Conservation (phyloP, 2,888 invertebrate genomes). For the Euzetes globulus region DNA sequence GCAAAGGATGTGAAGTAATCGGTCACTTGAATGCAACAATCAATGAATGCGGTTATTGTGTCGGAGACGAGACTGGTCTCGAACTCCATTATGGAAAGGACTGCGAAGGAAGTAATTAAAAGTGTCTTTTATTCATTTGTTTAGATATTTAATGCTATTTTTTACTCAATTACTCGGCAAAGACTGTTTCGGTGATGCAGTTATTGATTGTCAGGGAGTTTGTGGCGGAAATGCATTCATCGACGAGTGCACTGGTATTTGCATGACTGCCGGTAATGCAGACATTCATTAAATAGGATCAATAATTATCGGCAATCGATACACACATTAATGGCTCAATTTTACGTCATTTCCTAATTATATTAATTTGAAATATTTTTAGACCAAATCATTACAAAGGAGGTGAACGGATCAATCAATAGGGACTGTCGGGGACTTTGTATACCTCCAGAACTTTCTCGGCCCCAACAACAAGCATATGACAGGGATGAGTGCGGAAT, state of each 20-base stretch:
- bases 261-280: conserved; percentile 36
- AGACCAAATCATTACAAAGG: neutral
- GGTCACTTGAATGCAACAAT: conserved; percentile 41
- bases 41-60: conserved; percentile 43
- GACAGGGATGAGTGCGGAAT: conserved; percentile 38
- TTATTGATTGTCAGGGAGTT: conserved; percentile 41
- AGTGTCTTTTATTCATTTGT: neutral
- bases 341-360: neutral
- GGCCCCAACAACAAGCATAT: conserved; percentile 31
- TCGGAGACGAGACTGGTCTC: conserved; percentile 41
- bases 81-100: conserved; percentile 41
- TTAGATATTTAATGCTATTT: neutral
- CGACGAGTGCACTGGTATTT: conserved; percentile 42
- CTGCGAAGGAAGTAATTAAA: conserved; percentile 38
- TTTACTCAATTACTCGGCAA: neutral
- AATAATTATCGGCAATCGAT: neutral
- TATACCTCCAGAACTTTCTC: conserved; percentile 31
- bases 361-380: neutral
- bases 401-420: conserved; percentile 16
- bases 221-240: conserved; percentile 42
- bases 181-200: conserved; percentile 39
- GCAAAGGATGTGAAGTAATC: conserved; percentile 40
- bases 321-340: neutral
- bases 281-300: neutral
- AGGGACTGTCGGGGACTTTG: conserved; percentile 41